Evolutionary conservation across 1,140 invertebrate species (phyloP).

Genomic region (Diprion similis): DNA sequence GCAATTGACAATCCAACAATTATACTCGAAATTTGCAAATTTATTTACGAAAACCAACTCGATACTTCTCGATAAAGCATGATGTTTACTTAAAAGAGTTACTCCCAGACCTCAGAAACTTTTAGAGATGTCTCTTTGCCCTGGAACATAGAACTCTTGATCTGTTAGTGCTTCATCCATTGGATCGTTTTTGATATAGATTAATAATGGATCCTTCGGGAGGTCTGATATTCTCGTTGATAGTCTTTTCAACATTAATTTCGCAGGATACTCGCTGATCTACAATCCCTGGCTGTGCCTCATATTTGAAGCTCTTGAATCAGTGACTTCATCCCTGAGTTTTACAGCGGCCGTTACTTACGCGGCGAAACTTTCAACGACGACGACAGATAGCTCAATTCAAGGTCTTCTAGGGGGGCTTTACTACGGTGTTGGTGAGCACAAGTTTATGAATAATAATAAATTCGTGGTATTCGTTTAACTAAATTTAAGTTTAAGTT

Average conservation of each 20-base stretch:
- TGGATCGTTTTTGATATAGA: too few relatives aligned
- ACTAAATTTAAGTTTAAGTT: not conserved
- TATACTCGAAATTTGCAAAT: conserved; percentile 16
- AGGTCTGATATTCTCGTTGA: not conserved
- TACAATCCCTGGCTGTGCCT: conserved; percentile 82
- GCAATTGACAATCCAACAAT: not conserved
- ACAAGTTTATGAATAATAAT: too few relatives aligned
- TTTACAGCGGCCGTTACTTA: conserved; percentile 85
- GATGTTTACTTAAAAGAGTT: not conserved
- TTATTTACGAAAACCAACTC: conserved; percentile 10
- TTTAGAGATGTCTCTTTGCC: not conserved
- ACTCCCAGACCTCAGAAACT: too few relatives aligned
- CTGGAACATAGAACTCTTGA: not conserved
- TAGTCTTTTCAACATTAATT: not conserved
- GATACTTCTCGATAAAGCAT: not conserved
- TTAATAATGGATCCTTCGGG: not conserved
- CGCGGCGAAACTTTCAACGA: conserved; percentile 78
- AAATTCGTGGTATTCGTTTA: conserved; percentile 1
- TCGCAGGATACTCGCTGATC: conserved; percentile 79
- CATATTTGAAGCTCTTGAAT: conserved; percentile 84
- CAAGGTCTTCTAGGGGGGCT: conserved; percentile 83
- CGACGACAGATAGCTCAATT: conserved; percentile 81
- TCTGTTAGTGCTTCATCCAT: not conserved
- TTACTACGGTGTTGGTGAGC: conserved; percentile 81
- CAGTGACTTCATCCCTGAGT: conserved; percentile 81